Base-by-base conservation (phyloP, 2,113 vertebrate species). In the Anolis sagrei region DNA sequence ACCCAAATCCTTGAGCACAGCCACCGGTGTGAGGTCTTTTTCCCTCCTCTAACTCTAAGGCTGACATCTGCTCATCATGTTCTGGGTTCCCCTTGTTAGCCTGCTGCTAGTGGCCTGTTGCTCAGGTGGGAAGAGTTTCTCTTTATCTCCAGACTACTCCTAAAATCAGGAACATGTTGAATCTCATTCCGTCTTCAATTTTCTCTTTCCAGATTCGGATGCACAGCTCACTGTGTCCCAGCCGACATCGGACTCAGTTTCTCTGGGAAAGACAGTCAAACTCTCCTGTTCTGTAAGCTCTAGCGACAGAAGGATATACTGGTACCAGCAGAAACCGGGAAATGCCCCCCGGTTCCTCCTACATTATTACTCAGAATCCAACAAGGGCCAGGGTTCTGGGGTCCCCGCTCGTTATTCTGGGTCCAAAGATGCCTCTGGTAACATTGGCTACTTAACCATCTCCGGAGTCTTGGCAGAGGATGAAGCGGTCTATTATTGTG, bases 341-440 rank as follows among this genome's bases (percentile, higher is more conserved):
- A 7, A 21, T 7, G 7, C 74, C 10, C 82, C 82, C 11, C 19
- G 48, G 5, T 77, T 51, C 44, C 61, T 76, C 44, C 61, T 76
- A 0, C 32, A 36, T 23, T 29, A 29, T 76, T 76, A 51, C 44
- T 84, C 66, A 9, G 76, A 0, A 4, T 44, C 39, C 61, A 84
- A 58, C 1, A 10, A 73, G 25, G 10, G 0, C 0, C 0, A 72
- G 16, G 82, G 82, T 21, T 29, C 73, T 18, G 82, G 82, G 3
- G 82, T 68, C n/a, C 44, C 66, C 13, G 51, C 61, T 11, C 44
- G 61, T 1, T 84, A 76, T 44, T 84, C 82, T 0, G 76, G 85
- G 0, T 77, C 84, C 13, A 0, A 0, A 13, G 11, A 54, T 14
- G 9, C 51, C 0, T 89, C 72, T 0, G 44, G 79, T 21, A 29